Evolutionary conservation across 2,888 invertebrate genomes (phyloP).

Genomic region (Craniophora ligustri): DNA sequence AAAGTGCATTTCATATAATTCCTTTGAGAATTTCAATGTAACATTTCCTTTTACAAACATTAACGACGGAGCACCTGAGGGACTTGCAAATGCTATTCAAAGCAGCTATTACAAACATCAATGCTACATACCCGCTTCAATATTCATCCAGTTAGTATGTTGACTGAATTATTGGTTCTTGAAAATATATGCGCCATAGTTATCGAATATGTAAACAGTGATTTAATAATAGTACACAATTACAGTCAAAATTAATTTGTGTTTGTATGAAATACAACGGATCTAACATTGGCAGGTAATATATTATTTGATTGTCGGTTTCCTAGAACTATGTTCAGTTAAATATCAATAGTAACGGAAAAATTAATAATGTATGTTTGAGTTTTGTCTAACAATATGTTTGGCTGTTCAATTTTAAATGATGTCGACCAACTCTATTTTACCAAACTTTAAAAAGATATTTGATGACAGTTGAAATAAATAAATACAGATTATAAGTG

Average conservation of each 20-base stretch:
- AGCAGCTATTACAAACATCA: conserved; percentile 11
- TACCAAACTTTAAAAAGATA: no score
- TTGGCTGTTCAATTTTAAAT: no score
- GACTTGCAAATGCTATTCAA: conserved; percentile 8
- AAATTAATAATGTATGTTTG: no score
- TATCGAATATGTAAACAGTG: background rate
- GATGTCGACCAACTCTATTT: no score
- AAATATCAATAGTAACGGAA: no score
- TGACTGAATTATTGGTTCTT: background rate
- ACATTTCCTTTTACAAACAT: conserved; percentile 20
- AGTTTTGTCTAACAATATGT: no score
- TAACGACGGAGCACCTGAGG: conserved; percentile 18
- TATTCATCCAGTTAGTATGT: background rate
- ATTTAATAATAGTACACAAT: background rate
- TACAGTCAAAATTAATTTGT: background rate
- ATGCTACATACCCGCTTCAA: background rate
- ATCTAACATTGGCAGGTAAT: no score
- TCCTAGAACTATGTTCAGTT: no score
- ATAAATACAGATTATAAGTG: no score
- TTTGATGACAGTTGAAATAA: no score
- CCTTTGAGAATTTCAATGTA: conserved; percentile 13
- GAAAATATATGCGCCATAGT: background rate
- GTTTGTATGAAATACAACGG: background rate
- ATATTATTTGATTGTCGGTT: no score
- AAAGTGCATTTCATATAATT: conserved; percentile 18